Base-by-base conservation (phyloP, 2,888 invertebrate species). In the Yponomeuta sedellus region DNA sequence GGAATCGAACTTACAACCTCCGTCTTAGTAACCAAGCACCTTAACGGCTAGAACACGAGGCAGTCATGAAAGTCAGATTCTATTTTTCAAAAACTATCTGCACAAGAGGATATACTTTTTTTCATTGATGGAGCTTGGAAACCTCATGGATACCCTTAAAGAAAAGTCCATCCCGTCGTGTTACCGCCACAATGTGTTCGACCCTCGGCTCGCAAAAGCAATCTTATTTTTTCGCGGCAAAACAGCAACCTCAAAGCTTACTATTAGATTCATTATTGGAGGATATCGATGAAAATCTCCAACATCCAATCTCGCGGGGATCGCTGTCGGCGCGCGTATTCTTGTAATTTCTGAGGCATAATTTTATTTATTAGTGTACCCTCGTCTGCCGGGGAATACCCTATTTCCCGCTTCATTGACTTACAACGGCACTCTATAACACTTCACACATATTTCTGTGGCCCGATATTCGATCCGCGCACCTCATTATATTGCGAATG, bases 381-480 rank as follows among this genome's bases (percentile, higher is more conserved):
- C 85, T 83, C 85, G 79, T 79, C 79, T 78, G 75, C 77, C 81
- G 81, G 79, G 75, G 88, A 87, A 85, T 85, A 88, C 88, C 90
- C 91, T 85, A 91, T 91, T 91, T 90, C 79, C 87, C 88, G 89
- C 89, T 85, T 90, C 91, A 91, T 91, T 90, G 91, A 91, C 91
- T 91, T 90, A 91, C 91, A 90, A 90, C 89, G 89, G 85, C 86
- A 86, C 88, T 89, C 87, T 78, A 90, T 90, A 89, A 89, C 86
- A 88, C 89, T 90, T 89, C 83, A 85, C 90, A 90, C 91, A 91
- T 91, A 91, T 91, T 90, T 90, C 87, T 89, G 88, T 89, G 84
- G 86, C 87, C 82, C 83, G 83, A 82, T 79, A 83, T 77, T 85
- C 85, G 82, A 12, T 34, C 65, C 44, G 40, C 85, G 83, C 88